Conservation (phyloP, 2,113 vertebrate species). For the Pseudorasbora parva region DNA sequence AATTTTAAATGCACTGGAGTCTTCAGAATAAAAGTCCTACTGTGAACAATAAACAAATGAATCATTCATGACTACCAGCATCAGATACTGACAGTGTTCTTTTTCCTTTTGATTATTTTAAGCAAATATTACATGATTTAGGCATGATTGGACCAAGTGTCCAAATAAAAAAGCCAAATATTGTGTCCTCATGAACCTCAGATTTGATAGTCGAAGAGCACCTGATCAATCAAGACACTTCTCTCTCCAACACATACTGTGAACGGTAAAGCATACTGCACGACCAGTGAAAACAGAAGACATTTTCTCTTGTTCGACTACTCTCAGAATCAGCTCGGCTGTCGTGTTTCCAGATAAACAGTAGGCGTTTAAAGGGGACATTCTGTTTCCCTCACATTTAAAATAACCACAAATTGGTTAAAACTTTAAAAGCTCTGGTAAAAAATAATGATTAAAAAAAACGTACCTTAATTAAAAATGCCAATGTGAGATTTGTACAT, state of each 20-base stretch:
- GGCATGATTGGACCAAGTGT: conserved; percentile 32
- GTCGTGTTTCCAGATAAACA: conserved; percentile 42
- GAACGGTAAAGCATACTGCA: conserved; percentile 4
- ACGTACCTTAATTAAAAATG: conserved; percentile 23
- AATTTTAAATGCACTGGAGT: conserved; percentile 58
- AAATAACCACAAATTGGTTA: not conserved
- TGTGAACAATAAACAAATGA: conserved; percentile 58
- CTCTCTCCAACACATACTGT: conserved; percentile 40
- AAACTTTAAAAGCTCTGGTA: conserved; percentile 14
- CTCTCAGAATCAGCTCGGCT: conserved; percentile 1
- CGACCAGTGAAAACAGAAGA: conserved; percentile 40
- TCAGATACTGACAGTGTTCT: conserved; percentile 56
- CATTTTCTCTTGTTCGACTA: conserved; percentile 40
- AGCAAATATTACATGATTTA: conserved; percentile 62
- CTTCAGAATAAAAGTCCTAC: conserved; percentile 56
- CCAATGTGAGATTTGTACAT: conserved; percentile 14
- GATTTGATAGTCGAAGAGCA: conserved; percentile 53
- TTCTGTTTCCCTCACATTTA: conserved; percentile 25
- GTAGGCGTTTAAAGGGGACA: conserved; percentile 43
- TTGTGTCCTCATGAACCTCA: conserved; percentile 42
- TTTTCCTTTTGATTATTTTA: conserved; percentile 27
- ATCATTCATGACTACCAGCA: conserved; percentile 65
- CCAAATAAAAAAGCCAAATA: conserved; percentile 37
- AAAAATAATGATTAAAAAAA: not conserved
- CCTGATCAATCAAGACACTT: conserved; percentile 51